phyloP scores from a whole-genome alignment of 1,140 invertebrate genomes.

The Tetragonula clypearis region DNA sequence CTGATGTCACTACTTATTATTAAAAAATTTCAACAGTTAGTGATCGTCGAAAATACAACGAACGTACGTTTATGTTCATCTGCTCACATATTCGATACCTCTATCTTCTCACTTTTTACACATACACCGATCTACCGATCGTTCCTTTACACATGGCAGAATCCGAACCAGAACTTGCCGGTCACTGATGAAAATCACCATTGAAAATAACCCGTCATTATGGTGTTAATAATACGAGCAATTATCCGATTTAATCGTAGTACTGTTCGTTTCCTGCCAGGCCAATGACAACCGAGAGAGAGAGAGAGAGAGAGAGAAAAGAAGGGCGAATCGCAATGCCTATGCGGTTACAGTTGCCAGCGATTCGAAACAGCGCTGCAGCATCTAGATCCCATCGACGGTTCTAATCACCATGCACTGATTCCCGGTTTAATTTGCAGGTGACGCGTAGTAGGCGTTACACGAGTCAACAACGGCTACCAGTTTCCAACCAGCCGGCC shows the following conservation, averaged over 20 bases:
- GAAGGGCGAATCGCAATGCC: not conserved
- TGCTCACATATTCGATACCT: no score
- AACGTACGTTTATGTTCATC: no score
- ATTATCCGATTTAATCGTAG: not conserved
- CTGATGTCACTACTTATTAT: no score
- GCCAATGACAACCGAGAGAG: not conserved
- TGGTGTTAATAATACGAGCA: no score
- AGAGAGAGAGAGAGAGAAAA: not conserved
- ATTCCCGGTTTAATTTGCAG: conserved; percentile 72
- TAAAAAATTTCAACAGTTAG: no score
- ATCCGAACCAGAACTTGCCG: no score
- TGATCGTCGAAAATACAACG: no score
- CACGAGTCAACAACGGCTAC: conserved; percentile 55
- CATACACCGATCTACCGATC: no score
- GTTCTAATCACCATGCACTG: conserved; percentile 74
- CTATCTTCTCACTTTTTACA: no score
- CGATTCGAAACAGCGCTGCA: not conserved
- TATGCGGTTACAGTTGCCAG: conserved; percentile 28
- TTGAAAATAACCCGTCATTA: no score
- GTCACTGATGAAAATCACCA: no score
- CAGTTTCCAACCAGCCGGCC: conserved; percentile 65
- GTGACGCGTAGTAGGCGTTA: conserved; percentile 61
- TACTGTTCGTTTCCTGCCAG: not conserved
- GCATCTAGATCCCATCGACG: conserved; percentile 64
- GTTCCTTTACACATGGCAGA: no score